Percentiles rank a stretch among this genome's conserved stretches.
Evolutionary conservation across 2,888 invertebrate genomes (phyloP).

Genomic region (Ceramica pisi): DNA sequence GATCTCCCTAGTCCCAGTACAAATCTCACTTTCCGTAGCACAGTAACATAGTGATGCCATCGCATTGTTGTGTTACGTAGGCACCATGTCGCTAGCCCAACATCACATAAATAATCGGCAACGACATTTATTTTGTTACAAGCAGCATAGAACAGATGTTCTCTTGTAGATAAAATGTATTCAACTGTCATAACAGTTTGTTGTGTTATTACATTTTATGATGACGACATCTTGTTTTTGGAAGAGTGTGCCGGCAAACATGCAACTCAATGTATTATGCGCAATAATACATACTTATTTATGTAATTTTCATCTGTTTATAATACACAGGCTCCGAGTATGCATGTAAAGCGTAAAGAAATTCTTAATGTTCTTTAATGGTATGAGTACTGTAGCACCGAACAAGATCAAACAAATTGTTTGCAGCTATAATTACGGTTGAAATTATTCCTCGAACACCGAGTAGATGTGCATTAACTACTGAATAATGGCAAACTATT

Average conservation of each 20-base stretch:
- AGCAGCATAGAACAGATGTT: conserved; percentile 81
- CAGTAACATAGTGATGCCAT: conserved; percentile 81
- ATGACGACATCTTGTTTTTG: conserved; percentile 70
- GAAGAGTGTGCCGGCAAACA: conserved; percentile 35
- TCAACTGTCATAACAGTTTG: conserved; percentile 77
- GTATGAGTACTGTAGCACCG: conserved; percentile 30
- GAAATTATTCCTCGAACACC: conserved; percentile 52
- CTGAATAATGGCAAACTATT: conserved; percentile 58
- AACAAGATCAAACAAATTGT: conserved; percentile 57
- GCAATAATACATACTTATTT: too few species aligned
- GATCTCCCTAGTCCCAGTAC: conserved; percentile 75
- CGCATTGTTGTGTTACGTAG: conserved; percentile 68
- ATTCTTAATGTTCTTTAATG: conserved; percentile 34
- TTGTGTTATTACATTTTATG: conserved; percentile 72
- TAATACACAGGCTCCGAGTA: conserved; percentile 24
- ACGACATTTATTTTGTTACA: conserved; percentile 82
- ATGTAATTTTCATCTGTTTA: conserved; percentile 42
- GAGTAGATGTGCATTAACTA: conserved; percentile 52
- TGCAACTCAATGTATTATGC: conserved; percentile 40
- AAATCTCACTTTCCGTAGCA: conserved; percentile 84
- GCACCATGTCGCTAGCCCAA: conserved; percentile 75
- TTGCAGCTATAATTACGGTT: conserved; percentile 51
- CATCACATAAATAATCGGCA: conserved; percentile 79
- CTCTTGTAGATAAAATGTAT: conserved; percentile 79
- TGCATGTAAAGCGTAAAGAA: conserved; percentile 45